These are phyloP conservation scores for Achroia grisella DNA, from an alignment of 1,140 invertebrate genomes.

Conservation along the genomic window DNA sequence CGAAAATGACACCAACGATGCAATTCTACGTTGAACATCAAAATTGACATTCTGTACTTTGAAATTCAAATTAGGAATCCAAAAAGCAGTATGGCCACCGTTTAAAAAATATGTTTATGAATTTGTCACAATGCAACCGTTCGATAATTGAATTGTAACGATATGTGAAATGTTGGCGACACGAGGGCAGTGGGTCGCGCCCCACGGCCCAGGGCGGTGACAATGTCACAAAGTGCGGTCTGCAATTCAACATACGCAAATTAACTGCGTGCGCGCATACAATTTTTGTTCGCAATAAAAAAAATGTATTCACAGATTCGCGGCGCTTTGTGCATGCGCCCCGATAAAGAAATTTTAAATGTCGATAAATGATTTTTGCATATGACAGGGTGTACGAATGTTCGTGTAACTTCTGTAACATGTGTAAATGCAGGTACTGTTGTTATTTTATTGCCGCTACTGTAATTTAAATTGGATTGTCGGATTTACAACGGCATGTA, in stretches of 20 bases:
- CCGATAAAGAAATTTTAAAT: constrained; percentile 57
- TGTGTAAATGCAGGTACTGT: constrained; percentile 56
- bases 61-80: constrained; percentile 47
- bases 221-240: constrained; percentile 47
- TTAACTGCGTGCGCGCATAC: constrained; percentile 54
- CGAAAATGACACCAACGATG: constrained; percentile 42
- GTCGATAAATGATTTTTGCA: constrained; percentile 68
- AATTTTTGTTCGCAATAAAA: constrained; percentile 66
- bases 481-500: constrained; percentile 40
- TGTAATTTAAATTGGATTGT: constrained; percentile 58
- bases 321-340: constrained; percentile 49
- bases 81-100: constrained; percentile 44
- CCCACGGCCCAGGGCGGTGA: constrained; percentile 26
- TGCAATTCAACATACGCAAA: constrained; percentile 61
- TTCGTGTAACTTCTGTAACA: constrained; percentile 46
- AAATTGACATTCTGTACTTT: constrained; percentile 35
- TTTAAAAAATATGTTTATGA: constrained; percentile 52
- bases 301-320: constrained; percentile 60
- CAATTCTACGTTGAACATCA: constrained; percentile 14
- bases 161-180: constrained; percentile 43
- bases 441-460: constrained; percentile 36
- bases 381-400: constrained; percentile 41
- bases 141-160: constrained; percentile 65
- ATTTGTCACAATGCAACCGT: constrained; percentile 42
- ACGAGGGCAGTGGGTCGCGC: constrained; percentile 61